A percentile compares a stretch with the other conserved stretches of the same genome.
These are phyloP conservation scores for Acleris sparsana DNA, from an alignment of 2,888 invertebrate genomes.

Conservation along the genomic window DNA sequence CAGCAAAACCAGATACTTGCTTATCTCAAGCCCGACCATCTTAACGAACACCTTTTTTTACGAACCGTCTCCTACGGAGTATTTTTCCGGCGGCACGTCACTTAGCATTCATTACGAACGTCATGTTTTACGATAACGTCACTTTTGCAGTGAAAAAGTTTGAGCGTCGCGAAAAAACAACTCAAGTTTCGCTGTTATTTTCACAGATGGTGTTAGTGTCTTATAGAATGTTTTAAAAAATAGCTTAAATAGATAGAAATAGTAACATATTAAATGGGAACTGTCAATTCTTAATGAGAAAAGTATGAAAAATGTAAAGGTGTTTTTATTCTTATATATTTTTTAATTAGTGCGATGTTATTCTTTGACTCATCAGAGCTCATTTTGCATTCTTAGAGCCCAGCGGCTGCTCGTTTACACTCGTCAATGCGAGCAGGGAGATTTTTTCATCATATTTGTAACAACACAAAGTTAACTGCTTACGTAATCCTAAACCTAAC, in stretches of 20 bases:
- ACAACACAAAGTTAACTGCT: too few species aligned
- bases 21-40: neutral
- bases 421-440: too few species aligned
- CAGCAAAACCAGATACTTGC: neutral
- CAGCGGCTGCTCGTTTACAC: too few species aligned
- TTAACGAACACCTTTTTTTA: constrained; percentile 23
- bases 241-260: neutral
- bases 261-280: too few species aligned
- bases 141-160: constrained; percentile 21
- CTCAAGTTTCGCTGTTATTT: neutral
- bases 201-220: neutral
- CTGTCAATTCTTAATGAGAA: too few species aligned
- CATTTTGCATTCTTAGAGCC: too few species aligned
- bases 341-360: too few species aligned
- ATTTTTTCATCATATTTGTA: too few species aligned
- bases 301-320: too few species aligned
- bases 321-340: too few species aligned
- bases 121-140: constrained; percentile 34
- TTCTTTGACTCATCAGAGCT: too few species aligned
- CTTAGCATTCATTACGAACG: constrained; percentile 35
- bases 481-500: neutral
- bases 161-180: constrained; percentile 7
- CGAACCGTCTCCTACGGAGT: constrained; percentile 6
- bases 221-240: too few species aligned
- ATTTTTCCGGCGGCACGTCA: constrained; percentile 30